These are phyloP conservation scores for Acrocyrtus sp. DNA, from an alignment of 2,888 invertebrate species.

Conservation along the genomic window DNA sequence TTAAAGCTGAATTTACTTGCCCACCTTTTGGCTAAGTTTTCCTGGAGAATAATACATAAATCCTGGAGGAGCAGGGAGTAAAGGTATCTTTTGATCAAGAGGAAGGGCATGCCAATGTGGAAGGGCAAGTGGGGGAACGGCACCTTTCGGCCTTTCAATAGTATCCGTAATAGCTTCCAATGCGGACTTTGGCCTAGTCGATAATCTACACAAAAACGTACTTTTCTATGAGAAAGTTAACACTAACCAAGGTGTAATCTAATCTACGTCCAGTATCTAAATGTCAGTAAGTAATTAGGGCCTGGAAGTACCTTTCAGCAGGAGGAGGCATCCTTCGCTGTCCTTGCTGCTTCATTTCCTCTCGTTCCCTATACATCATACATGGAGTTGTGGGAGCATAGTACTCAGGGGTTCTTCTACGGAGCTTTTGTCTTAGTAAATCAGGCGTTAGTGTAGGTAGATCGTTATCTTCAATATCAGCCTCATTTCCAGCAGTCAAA, in stretches of 20 bases:
- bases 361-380: conserved; percentile 6
- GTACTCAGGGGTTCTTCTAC: conserved; percentile 17
- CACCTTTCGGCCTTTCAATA: conserved; percentile 51
- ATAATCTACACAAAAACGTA: conserved; percentile 14
- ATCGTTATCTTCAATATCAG: conserved; percentile 37
- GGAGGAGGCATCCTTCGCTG: background rate
- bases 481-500: conserved; percentile 35
- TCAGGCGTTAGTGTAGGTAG: conserved; percentile 15
- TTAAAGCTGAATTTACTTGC: background rate
- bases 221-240: no score
- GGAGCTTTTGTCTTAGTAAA: conserved; percentile 5
- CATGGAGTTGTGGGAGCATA: conserved; percentile 23
- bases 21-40: conserved; percentile 24
- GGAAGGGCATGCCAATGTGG: conserved; percentile 54
- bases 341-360: background rate
- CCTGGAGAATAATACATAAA: conserved; percentile 43
- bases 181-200: conserved; percentile 31
- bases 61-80: conserved; percentile 37
- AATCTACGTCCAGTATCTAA: no score
- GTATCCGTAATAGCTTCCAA: conserved; percentile 41
- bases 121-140: conserved; percentile 51
- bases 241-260: no score
- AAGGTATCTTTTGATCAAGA: conserved; percentile 54
- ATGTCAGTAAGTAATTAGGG: no score
- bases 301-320: background rate